phyloP scores from a whole-genome alignment of 1,140 invertebrate genomes.

The Drosophila kurseongensis region DNA sequence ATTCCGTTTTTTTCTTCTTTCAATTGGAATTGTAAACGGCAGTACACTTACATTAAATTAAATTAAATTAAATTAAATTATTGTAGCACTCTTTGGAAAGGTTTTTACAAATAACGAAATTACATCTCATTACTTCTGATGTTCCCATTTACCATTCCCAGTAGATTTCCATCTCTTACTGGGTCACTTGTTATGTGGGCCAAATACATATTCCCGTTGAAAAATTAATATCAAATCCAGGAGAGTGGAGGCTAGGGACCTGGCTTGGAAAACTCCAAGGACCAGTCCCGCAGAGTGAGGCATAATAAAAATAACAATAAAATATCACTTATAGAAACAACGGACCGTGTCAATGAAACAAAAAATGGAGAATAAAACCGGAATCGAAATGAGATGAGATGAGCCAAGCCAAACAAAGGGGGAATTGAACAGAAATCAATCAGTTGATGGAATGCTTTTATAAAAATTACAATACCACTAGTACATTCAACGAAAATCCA shows the following conservation, averaged over 20 bases:
- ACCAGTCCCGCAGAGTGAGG: background rate
- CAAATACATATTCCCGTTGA: slow-evolving; percentile 3
- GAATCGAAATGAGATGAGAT: slow-evolving; percentile 1
- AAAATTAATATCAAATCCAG: slow-evolving; percentile 20
- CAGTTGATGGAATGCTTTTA: slow-evolving; percentile 77
- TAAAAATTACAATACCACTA: slow-evolving; percentile 63
- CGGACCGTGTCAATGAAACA: slow-evolving; percentile 28
- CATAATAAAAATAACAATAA: slow-evolving; percentile 42
- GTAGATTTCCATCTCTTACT: background rate
- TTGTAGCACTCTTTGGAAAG: too few species aligned
- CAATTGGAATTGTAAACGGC: too few species aligned
- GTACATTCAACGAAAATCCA: background rate
- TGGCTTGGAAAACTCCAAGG: slow-evolving; percentile 15
- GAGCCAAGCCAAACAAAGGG: slow-evolving; percentile 22
- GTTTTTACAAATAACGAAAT: too few species aligned
- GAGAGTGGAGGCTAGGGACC: slow-evolving; percentile 20
- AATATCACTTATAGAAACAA: slow-evolving; percentile 44
- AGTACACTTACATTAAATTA: too few species aligned
- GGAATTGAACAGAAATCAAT: slow-evolving; percentile 54
- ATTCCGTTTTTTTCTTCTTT: too few species aligned
- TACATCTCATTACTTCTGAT: slow-evolving; percentile 2
- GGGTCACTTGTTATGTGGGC: slow-evolving; percentile 36
- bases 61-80: too few species aligned
- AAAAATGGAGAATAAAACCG: slow-evolving; percentile 32
- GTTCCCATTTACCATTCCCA: background rate